Evolutionary conservation across 2,888 invertebrate genomes (phyloP).

Genomic region (Drosophila crucigera): DNA sequence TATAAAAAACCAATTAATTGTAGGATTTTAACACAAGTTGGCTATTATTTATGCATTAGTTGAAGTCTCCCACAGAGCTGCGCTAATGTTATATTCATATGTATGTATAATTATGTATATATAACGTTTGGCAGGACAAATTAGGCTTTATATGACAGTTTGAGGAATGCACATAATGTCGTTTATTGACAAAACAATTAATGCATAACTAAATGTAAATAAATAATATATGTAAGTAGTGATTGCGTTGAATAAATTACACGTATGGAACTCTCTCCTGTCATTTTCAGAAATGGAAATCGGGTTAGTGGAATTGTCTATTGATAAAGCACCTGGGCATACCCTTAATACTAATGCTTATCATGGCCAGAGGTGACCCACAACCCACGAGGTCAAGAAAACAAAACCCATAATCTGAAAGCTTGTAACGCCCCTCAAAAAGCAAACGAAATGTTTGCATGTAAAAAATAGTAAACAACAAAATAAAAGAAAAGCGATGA

Average conservation of each 20-base stretch:
- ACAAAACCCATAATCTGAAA: slow-evolving; percentile 59
- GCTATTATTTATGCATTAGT: background rate
- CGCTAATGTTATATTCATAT: background rate
- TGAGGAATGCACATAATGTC: background rate
- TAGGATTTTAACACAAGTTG: background rate
- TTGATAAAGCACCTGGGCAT: slow-evolving; percentile 55
- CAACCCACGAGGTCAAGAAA: slow-evolving; percentile 52
- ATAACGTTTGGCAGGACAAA: background rate
- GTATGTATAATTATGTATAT: background rate
- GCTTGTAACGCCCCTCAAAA: slow-evolving; percentile 45
- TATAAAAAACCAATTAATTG: background rate
- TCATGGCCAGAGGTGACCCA: slow-evolving; percentile 24
- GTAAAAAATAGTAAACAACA: slow-evolving; percentile 26
- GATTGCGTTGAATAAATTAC: slow-evolving; percentile 10
- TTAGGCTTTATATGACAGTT: background rate
- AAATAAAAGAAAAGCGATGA: slow-evolving; percentile 51
- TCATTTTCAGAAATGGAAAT: slow-evolving; percentile 17
- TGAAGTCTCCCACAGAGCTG: background rate
- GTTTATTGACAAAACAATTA: slow-evolving; percentile 35
- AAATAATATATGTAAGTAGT: slow-evolving; percentile 23
- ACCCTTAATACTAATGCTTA: slow-evolving; percentile 43
- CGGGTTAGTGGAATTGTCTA: slow-evolving; percentile 27
- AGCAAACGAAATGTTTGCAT: slow-evolving; percentile 54
- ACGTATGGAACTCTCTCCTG: slow-evolving; percentile 14
- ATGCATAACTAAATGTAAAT: slow-evolving; percentile 4